Evolutionary conservation across 2,797 vertebrate genomes (phyloP).

Genomic region (Enteromius paludinosus): DNA sequence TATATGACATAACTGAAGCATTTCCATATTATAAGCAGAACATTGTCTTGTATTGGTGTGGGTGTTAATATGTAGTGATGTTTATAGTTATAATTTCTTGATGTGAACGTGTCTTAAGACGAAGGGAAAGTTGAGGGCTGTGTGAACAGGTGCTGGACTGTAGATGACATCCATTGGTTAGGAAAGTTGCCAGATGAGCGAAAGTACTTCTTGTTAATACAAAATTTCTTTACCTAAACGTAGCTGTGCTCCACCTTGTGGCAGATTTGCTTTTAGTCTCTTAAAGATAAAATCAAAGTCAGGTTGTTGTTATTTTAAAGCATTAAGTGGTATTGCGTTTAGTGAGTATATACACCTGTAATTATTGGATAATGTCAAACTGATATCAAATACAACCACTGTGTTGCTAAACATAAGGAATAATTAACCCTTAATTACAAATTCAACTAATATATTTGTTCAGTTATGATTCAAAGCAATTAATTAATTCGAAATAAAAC

Average conservation of each 20-base stretch:
- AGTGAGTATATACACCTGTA: background rate
- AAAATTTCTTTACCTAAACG: background rate
- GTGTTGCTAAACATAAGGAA: background rate
- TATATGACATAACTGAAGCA: background rate
- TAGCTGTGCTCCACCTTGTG: conserved; percentile 5
- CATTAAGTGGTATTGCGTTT: background rate
- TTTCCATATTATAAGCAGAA: background rate
- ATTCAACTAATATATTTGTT: background rate
- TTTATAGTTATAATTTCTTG: background rate
- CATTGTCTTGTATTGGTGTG: background rate
- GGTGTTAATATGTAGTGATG: background rate
- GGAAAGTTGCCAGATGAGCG: background rate
- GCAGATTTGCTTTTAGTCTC: background rate
- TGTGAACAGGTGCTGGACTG: background rate
- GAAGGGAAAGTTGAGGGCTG: background rate
- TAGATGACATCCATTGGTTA: background rate
- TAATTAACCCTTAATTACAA: background rate
- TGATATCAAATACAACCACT: background rate
- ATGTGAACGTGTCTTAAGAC: background rate
- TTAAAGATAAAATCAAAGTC: background rate
- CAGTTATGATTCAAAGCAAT: background rate
- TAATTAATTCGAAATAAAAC: background rate
- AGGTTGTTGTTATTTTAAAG: background rate
- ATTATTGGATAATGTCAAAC: background rate
- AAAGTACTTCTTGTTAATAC: conserved; percentile 5